Base-by-base conservation (phyloP, 2,113 vertebrate genomes). In the Centropus unirufus region DNA sequence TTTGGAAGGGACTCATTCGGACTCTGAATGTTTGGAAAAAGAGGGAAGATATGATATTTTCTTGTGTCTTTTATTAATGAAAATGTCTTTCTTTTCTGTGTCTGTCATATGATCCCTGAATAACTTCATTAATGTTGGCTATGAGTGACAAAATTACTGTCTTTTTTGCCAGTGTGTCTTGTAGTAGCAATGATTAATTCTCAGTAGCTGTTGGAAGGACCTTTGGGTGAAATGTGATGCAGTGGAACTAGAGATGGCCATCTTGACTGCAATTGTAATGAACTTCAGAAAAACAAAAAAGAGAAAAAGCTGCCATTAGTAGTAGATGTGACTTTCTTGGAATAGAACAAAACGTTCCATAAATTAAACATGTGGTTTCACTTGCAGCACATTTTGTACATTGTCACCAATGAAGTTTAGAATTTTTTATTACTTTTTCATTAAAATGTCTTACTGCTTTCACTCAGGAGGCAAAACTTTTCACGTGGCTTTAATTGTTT, bases 401-500 rank as follows among this genome's bases (percentile, higher is more conserved):
- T 96, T 97, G 94, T 97, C 95, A 96, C 92, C 92, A 93, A 59
- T 84, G 92, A 94, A 95, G 80, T 94, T 96, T 75, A 92, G 83
- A 81, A 58, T 78, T 87, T 96, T 96, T 96, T 97, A 96, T 96
- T 96, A 96, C 90, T 97, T 96, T 97, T 96, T 97, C 91, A 94
- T 97, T 96, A 97, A 96, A 97, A 95, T 67, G 78, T 94, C 94
- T 94, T 90, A 91, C 94, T 97, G 90, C 76, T 96, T 97, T 96
- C 90, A 90, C 86, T 97, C 96, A 96, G 93, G 92, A 97, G 94
- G 94, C 95, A 96, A 84, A 94, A 89, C 76, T 93, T 96, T 96
- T 96, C 95, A 97, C 86, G n/a, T 94, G 94, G 73, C 83, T 97
- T 97, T 96, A 96, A 96, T 96, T 90, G 95, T 94, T 96, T 96